Conservation (phyloP, 2,797 vertebrate genomes). For the Sebastolobus altivelis region DNA sequence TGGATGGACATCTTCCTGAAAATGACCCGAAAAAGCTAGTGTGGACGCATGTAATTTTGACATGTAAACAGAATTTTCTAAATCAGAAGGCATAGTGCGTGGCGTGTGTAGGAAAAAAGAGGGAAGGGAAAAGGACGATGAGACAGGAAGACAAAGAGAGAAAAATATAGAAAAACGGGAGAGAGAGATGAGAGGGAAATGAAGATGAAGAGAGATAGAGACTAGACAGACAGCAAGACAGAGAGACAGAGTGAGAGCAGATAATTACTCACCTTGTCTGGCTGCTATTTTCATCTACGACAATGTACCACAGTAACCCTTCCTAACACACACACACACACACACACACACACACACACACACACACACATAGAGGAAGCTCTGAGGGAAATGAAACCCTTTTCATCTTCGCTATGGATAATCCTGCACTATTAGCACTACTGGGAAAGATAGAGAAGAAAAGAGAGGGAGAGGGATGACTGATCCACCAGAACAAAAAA, state of each 20-base stretch:
- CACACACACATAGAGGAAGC: conserved; percentile 6
- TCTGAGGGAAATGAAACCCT: conserved; percentile 50
- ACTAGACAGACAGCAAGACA: neutral
- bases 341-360: conserved; percentile 21
- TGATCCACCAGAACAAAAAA: conserved; percentile 5
- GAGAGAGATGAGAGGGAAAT: neutral
- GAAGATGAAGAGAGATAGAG: conserved; percentile 1
- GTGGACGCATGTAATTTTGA: neutral
- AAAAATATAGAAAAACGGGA: neutral
- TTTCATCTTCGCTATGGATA: conserved; percentile 61
- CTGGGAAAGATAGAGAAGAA: conserved; percentile 8
- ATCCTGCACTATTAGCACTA: conserved; percentile 51
- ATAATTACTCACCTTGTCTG: conserved; percentile 56
- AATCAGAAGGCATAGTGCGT: neutral
- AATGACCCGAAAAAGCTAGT: neutral
- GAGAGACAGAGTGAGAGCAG: conserved; percentile 13
- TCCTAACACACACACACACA: neutral
- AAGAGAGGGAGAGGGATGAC: neutral
- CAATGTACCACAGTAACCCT: conserved; percentile 38
- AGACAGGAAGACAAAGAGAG: neutral
- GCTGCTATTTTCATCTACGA: conserved; percentile 48
- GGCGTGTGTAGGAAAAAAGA: fast-evolving
- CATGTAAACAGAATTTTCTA: neutral
- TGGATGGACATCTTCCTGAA: neutral
- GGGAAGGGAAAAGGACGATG: neutral